These are phyloP conservation scores for Trochalopteron elliotii DNA, from an alignment of 2,113 vertebrate species.

Conservation along the genomic window DNA sequence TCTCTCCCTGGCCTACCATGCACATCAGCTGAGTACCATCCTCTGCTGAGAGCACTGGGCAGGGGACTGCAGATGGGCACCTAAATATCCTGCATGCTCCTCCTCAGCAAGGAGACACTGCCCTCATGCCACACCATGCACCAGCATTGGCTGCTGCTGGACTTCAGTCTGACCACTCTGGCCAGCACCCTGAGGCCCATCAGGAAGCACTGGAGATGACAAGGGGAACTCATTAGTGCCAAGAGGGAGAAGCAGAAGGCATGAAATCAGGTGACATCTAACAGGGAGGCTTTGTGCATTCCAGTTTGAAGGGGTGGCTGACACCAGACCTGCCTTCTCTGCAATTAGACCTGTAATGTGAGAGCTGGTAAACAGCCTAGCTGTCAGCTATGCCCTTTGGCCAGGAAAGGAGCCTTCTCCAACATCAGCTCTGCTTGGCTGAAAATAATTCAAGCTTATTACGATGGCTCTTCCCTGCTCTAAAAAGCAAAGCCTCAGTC, in stretches of 20 bases:
- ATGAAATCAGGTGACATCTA: background rate
- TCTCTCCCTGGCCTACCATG: background rate
- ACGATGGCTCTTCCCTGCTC: background rate
- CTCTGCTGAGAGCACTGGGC: background rate
- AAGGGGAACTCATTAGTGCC: background rate
- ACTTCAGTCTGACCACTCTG: background rate
- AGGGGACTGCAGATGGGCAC: background rate
- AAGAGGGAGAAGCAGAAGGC: constrained; percentile 16
- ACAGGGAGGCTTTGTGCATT: background rate
- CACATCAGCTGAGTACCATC: background rate
- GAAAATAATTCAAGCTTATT: constrained; percentile 1
- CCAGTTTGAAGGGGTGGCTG: background rate
- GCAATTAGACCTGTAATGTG: constrained; percentile 45
- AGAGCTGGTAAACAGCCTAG: constrained; percentile 39
- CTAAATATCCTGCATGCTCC: background rate
- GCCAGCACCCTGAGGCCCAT: background rate
- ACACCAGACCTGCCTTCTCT: constrained; percentile 34
- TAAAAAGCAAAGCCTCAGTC: background rate
- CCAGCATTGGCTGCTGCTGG: background rate
- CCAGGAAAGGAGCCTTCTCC: background rate
- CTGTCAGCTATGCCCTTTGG: constrained; percentile 30
- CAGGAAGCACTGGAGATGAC: background rate
- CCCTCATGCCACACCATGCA: background rate
- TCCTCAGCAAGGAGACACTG: background rate
- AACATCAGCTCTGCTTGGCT: background rate